phyloP scores from a whole-genome alignment of 2,888 invertebrate species.

The Stenchaetothrips biformis region DNA sequence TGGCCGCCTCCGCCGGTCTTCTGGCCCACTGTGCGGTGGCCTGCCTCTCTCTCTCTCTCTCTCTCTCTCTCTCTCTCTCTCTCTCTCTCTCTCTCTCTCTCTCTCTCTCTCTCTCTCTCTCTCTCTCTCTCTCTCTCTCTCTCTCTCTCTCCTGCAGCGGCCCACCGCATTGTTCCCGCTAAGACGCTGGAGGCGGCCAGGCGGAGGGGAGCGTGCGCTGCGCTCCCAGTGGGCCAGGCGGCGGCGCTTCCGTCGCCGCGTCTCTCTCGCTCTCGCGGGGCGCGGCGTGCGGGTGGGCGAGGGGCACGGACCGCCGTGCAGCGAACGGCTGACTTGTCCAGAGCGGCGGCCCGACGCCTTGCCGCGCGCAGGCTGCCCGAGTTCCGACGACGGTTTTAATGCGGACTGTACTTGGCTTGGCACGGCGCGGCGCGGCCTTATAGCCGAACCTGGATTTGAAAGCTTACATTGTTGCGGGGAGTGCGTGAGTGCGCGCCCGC shows the following conservation, averaged over 20 bases:
- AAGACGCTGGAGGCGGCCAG: neutral
- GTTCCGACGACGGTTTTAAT: no score
- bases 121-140: no score
- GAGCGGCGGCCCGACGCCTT: no score
- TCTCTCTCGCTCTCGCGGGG: no score
- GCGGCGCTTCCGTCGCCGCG: no score
- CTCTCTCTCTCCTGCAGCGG: neutral
- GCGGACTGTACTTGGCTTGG: no score
- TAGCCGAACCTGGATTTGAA: slow-evolving; percentile 22
- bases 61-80: no score
- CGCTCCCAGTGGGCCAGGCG: neutral
- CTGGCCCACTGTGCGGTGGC: neutral
- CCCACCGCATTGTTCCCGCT: neutral
- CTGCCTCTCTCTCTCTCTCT: neutral
- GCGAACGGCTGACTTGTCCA: neutral
- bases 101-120: no score
- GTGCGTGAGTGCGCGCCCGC: neutral
- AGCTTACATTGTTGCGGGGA: slow-evolving; percentile 5
- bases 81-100: no score
- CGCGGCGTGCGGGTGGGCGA: no score
- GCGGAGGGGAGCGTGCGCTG: neutral
- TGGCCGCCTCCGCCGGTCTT: no score
- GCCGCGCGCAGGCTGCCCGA: no score
- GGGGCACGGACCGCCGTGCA: neutral
- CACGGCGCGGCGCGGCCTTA: neutral